Base-by-base conservation (phyloP, 2,888 invertebrate species). In the Eristalis tenax region DNA sequence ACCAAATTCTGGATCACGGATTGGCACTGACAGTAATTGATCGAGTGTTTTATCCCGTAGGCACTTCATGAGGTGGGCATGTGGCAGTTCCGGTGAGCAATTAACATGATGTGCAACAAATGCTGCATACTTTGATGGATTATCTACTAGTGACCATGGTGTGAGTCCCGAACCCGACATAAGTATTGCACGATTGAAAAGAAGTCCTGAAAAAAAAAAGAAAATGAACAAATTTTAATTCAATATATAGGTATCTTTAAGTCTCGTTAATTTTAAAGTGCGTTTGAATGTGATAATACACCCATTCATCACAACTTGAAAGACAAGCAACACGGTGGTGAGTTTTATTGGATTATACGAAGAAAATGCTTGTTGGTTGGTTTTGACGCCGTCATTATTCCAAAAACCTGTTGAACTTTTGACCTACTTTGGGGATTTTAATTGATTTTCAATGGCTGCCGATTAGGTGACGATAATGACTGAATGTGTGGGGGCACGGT, bases 141-240 rank as follows among this genome's bases (percentile, higher is more conserved):
- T 96, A 82, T 96, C 96, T 63, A 97, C 96, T 89, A 97, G 93
- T 1, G 97, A 97, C 97, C 97, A 97, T 0, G 97, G 97, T 83
- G 97, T 97, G 78, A 98, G 94, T 0, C 98, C 97, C 5, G 98
- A 97, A 13, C 98, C 98, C 63, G 97, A 97, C 97, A 98, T 97
- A 88, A 98, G 94, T 82, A 98, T 95, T 50, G 97, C 97, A 89
- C 98, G 95, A 92, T 98, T 98, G 93, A 98, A 98, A 70, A 98
- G 95, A 59, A 97, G 94, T 90, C 97, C 97, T 98, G 94, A 18
- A 78, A 75, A 65, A 35, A 38, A 35, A 38, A 28, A n/a, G n/a
- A n/a, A n/a, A n/a, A n/a, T n/a, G n/a, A n/a, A n/a, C n/a, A n/a
- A n/a, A n/a, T n/a, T n/a, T n/a, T n/a, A n/a, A n/a, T n/a, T n/a